These are phyloP conservation scores for Sphaerodactylus townsendi DNA, from an alignment of 2,113 vertebrate species.

Conservation along the genomic window DNA sequence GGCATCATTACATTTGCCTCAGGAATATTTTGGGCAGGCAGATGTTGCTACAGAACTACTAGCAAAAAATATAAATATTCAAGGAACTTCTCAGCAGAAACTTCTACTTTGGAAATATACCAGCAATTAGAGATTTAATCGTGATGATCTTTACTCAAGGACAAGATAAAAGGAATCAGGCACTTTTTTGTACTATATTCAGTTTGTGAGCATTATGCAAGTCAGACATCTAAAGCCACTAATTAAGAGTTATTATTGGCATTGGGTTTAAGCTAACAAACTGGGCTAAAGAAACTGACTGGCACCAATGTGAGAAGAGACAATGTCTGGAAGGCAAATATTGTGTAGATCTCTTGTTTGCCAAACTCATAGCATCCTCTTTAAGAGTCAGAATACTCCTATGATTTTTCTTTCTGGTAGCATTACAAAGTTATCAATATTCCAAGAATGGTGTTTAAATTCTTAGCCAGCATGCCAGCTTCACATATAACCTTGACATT, in stretches of 20 bases:
- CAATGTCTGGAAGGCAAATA: not conserved
- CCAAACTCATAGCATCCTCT: not conserved
- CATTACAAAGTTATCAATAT: not conserved
- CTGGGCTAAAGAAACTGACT: not conserved
- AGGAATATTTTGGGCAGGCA: not conserved
- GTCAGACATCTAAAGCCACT: not conserved
- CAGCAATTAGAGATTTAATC: not conserved
- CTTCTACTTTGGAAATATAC: not conserved
- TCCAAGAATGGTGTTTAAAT: not conserved
- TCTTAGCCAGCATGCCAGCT: not conserved
- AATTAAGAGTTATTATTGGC: not conserved
- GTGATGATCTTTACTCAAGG: not conserved
- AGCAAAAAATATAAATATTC: not conserved
- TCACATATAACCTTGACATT: not conserved
- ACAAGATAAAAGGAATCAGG: not conserved
- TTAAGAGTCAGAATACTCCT: not conserved
- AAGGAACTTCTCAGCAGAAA: slow-evolving; percentile 1
- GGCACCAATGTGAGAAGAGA: not conserved
- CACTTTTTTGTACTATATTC: not conserved
- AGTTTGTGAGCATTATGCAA: not conserved
- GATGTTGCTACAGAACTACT: not conserved
- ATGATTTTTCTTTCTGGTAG: not conserved
- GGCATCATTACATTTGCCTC: slow-evolving; percentile 1
- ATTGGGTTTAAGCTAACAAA: not conserved
- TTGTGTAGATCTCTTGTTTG: not conserved